Conservation (phyloP, 2,888 invertebrate species). For the Chromoteleia sp. region DNA sequence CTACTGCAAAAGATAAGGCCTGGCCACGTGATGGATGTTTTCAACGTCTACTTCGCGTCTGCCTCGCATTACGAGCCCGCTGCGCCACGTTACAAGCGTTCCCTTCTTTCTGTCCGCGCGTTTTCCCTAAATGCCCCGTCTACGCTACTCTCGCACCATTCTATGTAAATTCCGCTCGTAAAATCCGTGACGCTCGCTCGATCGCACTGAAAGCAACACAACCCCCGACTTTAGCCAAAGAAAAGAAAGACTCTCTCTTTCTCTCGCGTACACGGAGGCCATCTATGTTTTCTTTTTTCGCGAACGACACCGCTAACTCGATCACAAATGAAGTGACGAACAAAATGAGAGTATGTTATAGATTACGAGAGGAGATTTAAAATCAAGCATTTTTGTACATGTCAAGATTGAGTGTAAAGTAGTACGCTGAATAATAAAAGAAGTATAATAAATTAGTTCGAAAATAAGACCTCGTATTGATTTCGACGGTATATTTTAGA, state of each 20-base stretch:
- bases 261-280: conserved; percentile 26
- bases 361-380: conserved; percentile 39
- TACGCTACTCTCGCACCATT: conserved; percentile 78
- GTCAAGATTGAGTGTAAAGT: conserved; percentile 3
- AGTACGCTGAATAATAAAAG: background rate
- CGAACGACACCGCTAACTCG: conserved; percentile 29
- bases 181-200: conserved; percentile 79
- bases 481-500: too few relatives aligned
- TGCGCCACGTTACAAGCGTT: conserved; percentile 65
- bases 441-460: background rate
- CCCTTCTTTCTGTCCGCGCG: conserved; percentile 67
- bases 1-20: conserved; percentile 81
- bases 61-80: conserved; percentile 80
- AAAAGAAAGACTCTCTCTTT: conserved; percentile 55
- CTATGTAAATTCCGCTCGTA: conserved; percentile 82
- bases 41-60: conserved; percentile 84
- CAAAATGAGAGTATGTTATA: conserved; percentile 54
- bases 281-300: conserved; percentile 43
- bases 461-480: too few relatives aligned
- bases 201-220: conserved; percentile 71
- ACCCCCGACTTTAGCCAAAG: conserved; percentile 55
- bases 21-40: conserved; percentile 84
- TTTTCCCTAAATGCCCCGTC: conserved; percentile 76
- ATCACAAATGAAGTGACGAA: conserved; percentile 54
- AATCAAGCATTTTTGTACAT: conserved; percentile 14